phyloP scores from a whole-genome alignment of 2,113 vertebrate species.

The Myrmecobius fasciatus region DNA sequence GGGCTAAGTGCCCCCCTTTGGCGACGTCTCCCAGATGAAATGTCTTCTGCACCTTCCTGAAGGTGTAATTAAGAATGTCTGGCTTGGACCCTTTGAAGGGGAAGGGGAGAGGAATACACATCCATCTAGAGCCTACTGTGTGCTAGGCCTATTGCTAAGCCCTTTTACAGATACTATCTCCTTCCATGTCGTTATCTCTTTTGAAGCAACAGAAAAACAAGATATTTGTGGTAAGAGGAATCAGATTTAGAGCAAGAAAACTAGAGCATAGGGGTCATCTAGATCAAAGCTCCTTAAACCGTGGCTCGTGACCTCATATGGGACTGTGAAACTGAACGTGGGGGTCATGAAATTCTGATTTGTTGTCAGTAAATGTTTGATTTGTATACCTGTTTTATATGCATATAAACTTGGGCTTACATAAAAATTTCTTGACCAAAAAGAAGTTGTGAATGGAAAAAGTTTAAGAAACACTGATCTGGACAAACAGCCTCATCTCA shows the following conservation, averaged over 20 bases:
- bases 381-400: too few species aligned
- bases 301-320: too few species aligned
- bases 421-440: too few species aligned
- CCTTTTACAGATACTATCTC: background rate
- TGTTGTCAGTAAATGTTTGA: too few species aligned
- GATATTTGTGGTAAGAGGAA: background rate
- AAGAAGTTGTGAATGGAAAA: too few species aligned
- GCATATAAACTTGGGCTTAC: too few species aligned
- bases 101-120: background rate
- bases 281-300: background rate
- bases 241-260: background rate
- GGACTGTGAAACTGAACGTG: too few species aligned
- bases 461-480: background rate
- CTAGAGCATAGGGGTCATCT: background rate
- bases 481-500: background rate
- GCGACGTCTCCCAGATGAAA: conserved; percentile 59
- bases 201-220: background rate
- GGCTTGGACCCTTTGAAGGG: conserved; percentile 34
- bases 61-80: conserved; percentile 54
- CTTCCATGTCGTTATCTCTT: background rate
- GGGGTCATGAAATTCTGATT: too few species aligned
- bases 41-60: conserved; percentile 38
- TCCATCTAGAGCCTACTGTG: background rate
- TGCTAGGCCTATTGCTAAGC: background rate
- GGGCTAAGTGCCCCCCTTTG: conserved; percentile 76